Evolutionary conservation across 2,797 vertebrate genomes (phyloP), one percentile per base, ranked within the genome.

Genomic region (Octomys mimax): DNA sequence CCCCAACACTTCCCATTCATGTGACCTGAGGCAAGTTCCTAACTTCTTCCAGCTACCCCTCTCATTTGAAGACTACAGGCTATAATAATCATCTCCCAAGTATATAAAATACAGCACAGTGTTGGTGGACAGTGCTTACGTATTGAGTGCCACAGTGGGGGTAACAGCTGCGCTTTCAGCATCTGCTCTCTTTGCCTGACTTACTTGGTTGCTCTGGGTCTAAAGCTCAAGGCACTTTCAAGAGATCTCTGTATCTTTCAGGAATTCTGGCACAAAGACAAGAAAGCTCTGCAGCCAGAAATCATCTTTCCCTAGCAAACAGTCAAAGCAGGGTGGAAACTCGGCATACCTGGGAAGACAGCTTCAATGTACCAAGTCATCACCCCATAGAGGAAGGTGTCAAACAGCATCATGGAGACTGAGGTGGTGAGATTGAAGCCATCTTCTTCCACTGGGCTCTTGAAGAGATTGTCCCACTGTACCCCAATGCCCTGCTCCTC

Each of bases 311-410:
- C 52, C 66, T 31, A 11, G 33, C 22, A 62, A 49, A 54, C 9
- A 8, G 36, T 71, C 59, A 66, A 75, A 26, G 70, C n/a, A 5
- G 18, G 9, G 21, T 5, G 73, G 89, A 89, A 80, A 26, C 16
- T 28, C 57, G 22, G 0, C 97, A 97, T 98, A 99, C 99, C 99
- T 98, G 99, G 99, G 96, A 99, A 99, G 83, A 99, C 99, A 0
- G 99, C 99, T 97, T 99, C 99, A 14, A 99, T 99, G 98, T 99
- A 99, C 99, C 99, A 99, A 0, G 99, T 99, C 99, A 99, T 99
- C 93, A 99, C 78, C 21, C 99, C 99, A 1, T 99, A 99, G 0
- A 99, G 98, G 92, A 99, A 98, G 0, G 99, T 98, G 26, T 99
- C 99, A 0, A 99, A 99, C 91, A 99, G 97, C 99, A 99, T 99